Percentiles rank a stretch among this genome's conserved stretches.
These are phyloP conservation scores for Notoglanidium macrostoma DNA, from an alignment of 2,797 vertebrate species.

Conservation along the genomic window DNA sequence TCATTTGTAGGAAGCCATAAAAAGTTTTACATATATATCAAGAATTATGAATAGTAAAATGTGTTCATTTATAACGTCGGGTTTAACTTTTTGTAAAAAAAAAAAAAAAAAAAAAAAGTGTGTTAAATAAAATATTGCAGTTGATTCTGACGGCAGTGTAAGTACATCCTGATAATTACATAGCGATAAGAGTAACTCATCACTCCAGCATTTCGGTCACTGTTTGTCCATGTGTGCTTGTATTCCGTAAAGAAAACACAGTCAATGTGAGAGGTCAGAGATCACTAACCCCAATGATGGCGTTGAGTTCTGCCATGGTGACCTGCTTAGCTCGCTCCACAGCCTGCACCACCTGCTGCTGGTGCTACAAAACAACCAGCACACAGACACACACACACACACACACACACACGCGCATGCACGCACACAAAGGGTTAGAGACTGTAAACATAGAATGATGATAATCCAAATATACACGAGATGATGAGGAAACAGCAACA, in stretches of 20 bases:
- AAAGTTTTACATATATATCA: not conserved
- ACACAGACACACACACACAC: conserved; percentile 49
- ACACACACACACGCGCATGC: conserved; percentile 5
- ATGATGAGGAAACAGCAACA: conserved; percentile 12
- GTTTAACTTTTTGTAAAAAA: not conserved
- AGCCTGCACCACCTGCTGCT: conserved; percentile 84
- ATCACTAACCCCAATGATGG: conserved; percentile 88
- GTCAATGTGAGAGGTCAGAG: conserved; percentile 14
- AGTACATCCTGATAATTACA: not conserved
- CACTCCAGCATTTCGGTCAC: not conserved
- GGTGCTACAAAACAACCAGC: conserved; percentile 71
- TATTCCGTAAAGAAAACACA: not conserved
- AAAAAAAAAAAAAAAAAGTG: not conserved
- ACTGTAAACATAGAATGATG: conserved; percentile 7
- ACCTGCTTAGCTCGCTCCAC: conserved; percentile 85
- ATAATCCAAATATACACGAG: conserved; percentile 17
- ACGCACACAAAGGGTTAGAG: conserved; percentile 2
- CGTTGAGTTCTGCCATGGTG: conserved; percentile 81
- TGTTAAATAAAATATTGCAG: not conserved
- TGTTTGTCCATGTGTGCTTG: not conserved
- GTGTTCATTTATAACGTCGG: not conserved
- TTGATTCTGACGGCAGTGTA: not conserved
- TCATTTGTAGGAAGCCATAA: not conserved
- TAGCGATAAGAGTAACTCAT: not conserved
- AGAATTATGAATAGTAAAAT: not conserved